Conservation (phyloP, 2,113 vertebrate species). For the Diadophis punctatus region DNA sequence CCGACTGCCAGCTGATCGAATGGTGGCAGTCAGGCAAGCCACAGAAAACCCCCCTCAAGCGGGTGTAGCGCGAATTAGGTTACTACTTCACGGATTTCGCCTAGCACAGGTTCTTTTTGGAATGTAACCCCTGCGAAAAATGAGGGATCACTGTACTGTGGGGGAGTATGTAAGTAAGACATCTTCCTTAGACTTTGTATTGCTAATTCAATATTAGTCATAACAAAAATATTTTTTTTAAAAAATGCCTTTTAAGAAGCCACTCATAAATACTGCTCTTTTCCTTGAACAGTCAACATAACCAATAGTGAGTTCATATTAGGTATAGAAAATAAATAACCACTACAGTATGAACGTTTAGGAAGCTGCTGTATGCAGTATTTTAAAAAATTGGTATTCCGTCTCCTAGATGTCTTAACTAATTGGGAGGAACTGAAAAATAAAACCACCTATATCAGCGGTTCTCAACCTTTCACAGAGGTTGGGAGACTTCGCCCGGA, state of each 20-base stretch:
- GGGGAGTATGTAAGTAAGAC: slow-evolving; percentile 19
- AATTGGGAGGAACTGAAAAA: not conserved
- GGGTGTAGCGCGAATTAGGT: too few species aligned
- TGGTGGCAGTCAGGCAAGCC: too few species aligned
- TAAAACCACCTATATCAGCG: too few species aligned
- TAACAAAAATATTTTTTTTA: not conserved
- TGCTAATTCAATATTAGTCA: slow-evolving; percentile 17
- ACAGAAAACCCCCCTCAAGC: too few species aligned
- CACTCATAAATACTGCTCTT: slow-evolving; percentile 5
- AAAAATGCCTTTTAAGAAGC: not conserved
- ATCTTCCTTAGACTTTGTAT: slow-evolving; percentile 16
- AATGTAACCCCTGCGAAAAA: too few species aligned
- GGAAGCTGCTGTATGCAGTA: not conserved
- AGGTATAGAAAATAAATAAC: slow-evolving; percentile 6
- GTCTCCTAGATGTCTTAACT: not conserved
- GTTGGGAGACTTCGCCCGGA: too few species aligned
- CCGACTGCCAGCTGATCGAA: too few species aligned
- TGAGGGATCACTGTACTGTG: too few species aligned
- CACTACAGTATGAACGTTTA: slow-evolving; percentile 15
- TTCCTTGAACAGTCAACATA: not conserved
- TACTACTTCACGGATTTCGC: too few species aligned
- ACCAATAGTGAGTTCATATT: slow-evolving; percentile 14
- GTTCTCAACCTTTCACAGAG: too few species aligned
- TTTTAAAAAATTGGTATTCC: slow-evolving; percentile 3
- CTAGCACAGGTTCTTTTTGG: too few species aligned